Base-by-base conservation (phyloP, 2,113 vertebrate species). In the Planiliza haematocheilus region DNA sequence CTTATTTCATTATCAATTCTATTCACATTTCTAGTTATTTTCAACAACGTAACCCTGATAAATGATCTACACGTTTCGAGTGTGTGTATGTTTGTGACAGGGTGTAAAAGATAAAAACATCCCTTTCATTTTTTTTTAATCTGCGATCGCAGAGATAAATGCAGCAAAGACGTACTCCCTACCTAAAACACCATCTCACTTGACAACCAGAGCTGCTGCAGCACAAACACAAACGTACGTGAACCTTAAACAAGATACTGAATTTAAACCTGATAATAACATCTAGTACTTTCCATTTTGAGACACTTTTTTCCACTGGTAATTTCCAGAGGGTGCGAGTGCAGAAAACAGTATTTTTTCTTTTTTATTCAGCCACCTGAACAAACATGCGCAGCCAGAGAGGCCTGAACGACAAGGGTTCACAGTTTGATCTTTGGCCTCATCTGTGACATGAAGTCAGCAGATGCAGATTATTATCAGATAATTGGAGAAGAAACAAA, bases 351-450 rank as follows among this genome's bases (percentile, higher is more conserved):
- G 79, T 75, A 82, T 85, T 77, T 87, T 91, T 83, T 77, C 55
- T 86, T 85, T n/a, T 85, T 84, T 68, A 62, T 75, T 51, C 55
- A 49, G 82, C 84, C 92, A 92, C 83, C 88, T 93, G 91, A 89
- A 83, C 85, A 92, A 93, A 92, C 84, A 90, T 61, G 82, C 66
- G 53, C 6, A 24, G 72, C 70, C 53, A 72, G 79, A 77, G 82
- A 74, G 85, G 77, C 68, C 83, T 65, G 66, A 85, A 77, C 70
- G 45, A 24, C 70, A 24, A 64, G 83, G 66, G 76, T 74, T 83
- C 85, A 80, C 52, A 81, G 77, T 61, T 52, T 77, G 89, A 90
- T 81, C 84, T 87, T 84, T 82, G 66, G 60, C 70, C 82, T 74
- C 58, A 16, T 43, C 70, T 69, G 67, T 78, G 77, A 89, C 79